These are phyloP conservation scores for Hemithea aestivaria DNA, from an alignment of 2,888 invertebrate species.

Conservation along the genomic window DNA sequence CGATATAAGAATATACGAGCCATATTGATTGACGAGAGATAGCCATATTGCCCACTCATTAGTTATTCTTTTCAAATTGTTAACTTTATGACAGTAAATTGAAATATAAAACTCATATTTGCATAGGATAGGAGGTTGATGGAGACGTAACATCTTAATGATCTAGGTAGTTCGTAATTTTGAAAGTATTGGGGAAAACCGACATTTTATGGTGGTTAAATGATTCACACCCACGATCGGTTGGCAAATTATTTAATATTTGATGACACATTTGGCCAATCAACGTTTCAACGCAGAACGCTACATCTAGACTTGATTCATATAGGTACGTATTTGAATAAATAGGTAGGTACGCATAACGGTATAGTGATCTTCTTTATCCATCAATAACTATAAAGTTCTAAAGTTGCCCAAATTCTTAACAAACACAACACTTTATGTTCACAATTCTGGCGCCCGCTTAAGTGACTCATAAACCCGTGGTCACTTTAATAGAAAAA, in stretches of 20 bases:
- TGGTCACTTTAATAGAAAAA: too few species aligned
- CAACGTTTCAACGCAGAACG: too few species aligned
- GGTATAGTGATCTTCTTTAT: too few species aligned
- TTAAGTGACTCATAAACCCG: too few species aligned
- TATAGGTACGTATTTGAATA: too few species aligned
- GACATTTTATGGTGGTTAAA: constrained; percentile 10
- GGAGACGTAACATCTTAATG: constrained; percentile 15
- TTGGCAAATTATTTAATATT: constrained; percentile 16
- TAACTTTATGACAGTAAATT: constrained; percentile 44
- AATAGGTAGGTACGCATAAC: too few species aligned
- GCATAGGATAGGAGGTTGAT: constrained; percentile 22
- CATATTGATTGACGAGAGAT: constrained; percentile 54
- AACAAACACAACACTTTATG: too few species aligned
- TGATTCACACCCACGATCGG: constrained; percentile 10
- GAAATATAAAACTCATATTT: constrained; percentile 38
- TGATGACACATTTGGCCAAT: constrained; percentile 12
- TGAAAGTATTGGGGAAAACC: constrained; percentile 15
- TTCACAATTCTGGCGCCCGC: too few species aligned
- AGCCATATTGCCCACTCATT: constrained; percentile 45
- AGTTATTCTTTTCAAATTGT: constrained; percentile 35
- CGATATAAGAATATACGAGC: constrained; percentile 47
- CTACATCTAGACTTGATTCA: too few species aligned
- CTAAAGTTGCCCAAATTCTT: too few species aligned
- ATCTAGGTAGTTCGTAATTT: constrained; percentile 7
- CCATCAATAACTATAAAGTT: too few species aligned